Base-by-base conservation (phyloP, 2,888 invertebrate species). In the Creontiades dilutus region DNA sequence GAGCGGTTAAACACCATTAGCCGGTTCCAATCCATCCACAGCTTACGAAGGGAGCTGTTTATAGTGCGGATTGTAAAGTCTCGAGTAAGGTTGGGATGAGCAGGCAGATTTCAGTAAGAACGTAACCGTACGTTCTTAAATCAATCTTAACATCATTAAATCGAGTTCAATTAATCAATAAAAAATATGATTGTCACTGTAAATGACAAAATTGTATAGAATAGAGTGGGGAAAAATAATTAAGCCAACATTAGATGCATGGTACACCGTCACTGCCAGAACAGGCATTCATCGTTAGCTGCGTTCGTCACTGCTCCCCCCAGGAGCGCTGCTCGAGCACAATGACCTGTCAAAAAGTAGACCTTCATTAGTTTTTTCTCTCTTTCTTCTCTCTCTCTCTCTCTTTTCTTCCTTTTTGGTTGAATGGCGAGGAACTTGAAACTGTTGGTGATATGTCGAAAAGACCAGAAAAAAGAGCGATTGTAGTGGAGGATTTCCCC, bases 291-390 rank as follows among this genome's bases (percentile, higher is more conserved):
- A 68, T 68, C 68, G 68, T 68, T 68, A 68, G 68, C 68, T 68
- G 23, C 19, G 68, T 68, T 68, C 68, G 68, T 68, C 23, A 68
- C 19, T 68, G 27, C 68, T 23, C 27, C 3, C 23, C 23, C 19
- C 4, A n/a, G n/a, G n/a, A n/a, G 11, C 61, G 16, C 13, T 61
- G 19, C 61, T 23, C 13, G n/a, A 16, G 13, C 68, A 68, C 68
- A 68, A 68, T 68, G 68, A 23, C 68, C 68, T 68, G 68, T 68
- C 68, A 68, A 68, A 68, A 68, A 68, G 68, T 68, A 68, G 68
- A 68, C 68, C 68, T 68, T 68, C 68, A 68, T 68, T 68, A 68
- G 68, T 68, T 23, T 52, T 52, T 52, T 23, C 13, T 23, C 19
- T 19, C n/a, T 61, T 12, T 68, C 27, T 68, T 23, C 23, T 7